Percentiles rank a stretch among this genome's conserved stretches.
Conservation (phyloP, 2,797 vertebrate genomes). For the Philypnodon macrostomus region DNA sequence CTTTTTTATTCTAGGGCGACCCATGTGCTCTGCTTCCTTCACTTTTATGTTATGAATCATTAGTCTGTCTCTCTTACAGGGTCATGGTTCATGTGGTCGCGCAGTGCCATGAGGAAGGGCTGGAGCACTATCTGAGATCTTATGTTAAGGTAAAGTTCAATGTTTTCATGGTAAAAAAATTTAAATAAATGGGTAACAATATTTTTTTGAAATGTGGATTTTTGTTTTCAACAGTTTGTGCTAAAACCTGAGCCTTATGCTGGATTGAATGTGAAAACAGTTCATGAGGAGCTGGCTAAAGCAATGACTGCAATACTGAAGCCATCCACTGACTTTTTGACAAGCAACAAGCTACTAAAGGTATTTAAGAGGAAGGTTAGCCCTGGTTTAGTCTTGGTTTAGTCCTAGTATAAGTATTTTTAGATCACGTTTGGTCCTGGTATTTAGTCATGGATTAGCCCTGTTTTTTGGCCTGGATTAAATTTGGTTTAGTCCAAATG, state of each 20-base stretch:
- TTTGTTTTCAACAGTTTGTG: slow-evolving; percentile 80
- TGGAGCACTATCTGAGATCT: slow-evolving; percentile 92
- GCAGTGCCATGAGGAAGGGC: slow-evolving; percentile 95
- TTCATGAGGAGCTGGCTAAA: slow-evolving; percentile 94
- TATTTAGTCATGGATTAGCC: no score
- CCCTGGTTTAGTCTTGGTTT: no score
- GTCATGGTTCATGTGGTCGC: slow-evolving; percentile 97
- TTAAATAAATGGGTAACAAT: rapidly evolving
- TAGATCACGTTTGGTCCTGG: no score
- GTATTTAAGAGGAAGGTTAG: no score
- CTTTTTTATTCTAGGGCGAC: background rate
- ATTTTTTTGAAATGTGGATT: no score
- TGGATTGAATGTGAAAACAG: slow-evolving; percentile 78
- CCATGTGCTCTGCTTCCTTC: background rate
- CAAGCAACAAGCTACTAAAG: slow-evolving; percentile 97
- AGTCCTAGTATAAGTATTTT: no score
- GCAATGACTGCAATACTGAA: slow-evolving; percentile 97
- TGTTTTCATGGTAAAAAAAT: background rate
- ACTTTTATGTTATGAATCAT: background rate
- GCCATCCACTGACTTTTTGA: slow-evolving; percentile 95
- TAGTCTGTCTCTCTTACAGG: slow-evolving; percentile 63
- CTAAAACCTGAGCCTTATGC: slow-evolving; percentile 88
- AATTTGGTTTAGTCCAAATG: no score
- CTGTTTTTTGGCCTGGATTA: no score
- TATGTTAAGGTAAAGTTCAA: slow-evolving; percentile 86